phyloP scores from a whole-genome alignment of 2,888 invertebrate genomes.

The Pelosia muscerda region DNA sequence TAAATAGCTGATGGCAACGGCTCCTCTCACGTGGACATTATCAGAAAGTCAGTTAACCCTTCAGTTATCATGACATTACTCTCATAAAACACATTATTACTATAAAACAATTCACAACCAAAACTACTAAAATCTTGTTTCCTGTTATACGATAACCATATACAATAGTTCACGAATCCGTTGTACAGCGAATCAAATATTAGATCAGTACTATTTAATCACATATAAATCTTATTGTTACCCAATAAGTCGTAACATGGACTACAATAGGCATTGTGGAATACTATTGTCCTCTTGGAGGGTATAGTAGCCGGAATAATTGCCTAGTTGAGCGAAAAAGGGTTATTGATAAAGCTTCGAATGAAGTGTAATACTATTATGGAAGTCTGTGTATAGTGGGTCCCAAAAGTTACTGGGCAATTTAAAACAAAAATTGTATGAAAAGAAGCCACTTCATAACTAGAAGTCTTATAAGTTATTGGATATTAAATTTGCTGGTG shows the following conservation, averaged over 20 bases:
- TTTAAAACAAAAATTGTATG: no score
- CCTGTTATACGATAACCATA: not conserved
- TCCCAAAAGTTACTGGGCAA: no score
- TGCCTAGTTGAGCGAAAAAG: not conserved
- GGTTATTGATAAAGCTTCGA: not conserved
- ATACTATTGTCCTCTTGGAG: conserved; percentile 29
- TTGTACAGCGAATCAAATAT: conserved; percentile 9
- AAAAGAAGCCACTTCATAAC: no score
- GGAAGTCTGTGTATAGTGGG: not conserved
- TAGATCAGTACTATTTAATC: not conserved
- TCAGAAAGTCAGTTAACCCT: no score
- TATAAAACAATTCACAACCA: not conserved
- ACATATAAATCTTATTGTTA: conserved; percentile 25
- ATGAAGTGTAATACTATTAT: not conserved
- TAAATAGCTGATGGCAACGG: no score
- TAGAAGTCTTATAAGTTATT: no score
- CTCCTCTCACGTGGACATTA: no score
- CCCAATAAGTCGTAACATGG: conserved; percentile 29
- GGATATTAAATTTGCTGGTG: no score
- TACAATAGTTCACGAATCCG: not conserved
- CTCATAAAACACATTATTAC: no score
- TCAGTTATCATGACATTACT: no score
- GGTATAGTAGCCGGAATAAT: conserved; percentile 1
- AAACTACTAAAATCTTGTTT: not conserved
- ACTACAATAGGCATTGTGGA: conserved; percentile 31